Conservation (phyloP, 2,113 vertebrate genomes). For the Phrynocephalus versicolor region DNA sequence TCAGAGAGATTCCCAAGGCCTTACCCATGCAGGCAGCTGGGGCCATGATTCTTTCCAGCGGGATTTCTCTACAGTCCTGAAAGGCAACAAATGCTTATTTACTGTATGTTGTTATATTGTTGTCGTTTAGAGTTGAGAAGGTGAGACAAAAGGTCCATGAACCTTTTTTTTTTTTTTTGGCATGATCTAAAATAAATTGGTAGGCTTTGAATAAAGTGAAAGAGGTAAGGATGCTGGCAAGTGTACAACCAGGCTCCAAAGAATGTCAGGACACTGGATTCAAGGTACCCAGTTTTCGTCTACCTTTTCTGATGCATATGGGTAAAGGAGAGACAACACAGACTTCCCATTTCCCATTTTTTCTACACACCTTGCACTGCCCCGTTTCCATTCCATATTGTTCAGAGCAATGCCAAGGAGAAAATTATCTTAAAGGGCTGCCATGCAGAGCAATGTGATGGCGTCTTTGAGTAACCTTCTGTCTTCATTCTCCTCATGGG, state of each 20-base stretch:
- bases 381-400: not conserved
- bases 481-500: not conserved
- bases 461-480: not conserved
- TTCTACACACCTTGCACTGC: not conserved
- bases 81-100: too few species aligned
- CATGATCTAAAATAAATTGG: too few species aligned
- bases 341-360: not conserved
- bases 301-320: not conserved
- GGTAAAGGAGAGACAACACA: not conserved
- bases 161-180: too few species aligned
- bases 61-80: too few species aligned
- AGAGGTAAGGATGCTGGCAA: too few species aligned
- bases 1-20: too few species aligned
- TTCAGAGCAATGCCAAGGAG: not conserved
- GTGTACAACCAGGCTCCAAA: not conserved
- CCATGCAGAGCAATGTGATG: not conserved
- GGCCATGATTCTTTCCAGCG: too few species aligned
- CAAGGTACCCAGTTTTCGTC: not conserved
- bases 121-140: too few species aligned
- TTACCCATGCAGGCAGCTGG: too few species aligned
- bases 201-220: too few species aligned
- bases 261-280: not conserved
- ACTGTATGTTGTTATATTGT: too few species aligned
- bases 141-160: too few species aligned
- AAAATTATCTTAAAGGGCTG: not conserved